Evolutionary conservation across 2,888 invertebrate genomes (phyloP), one percentile per base, ranked within the genome.

Genomic region (Linnaemya tessellans): DNA sequence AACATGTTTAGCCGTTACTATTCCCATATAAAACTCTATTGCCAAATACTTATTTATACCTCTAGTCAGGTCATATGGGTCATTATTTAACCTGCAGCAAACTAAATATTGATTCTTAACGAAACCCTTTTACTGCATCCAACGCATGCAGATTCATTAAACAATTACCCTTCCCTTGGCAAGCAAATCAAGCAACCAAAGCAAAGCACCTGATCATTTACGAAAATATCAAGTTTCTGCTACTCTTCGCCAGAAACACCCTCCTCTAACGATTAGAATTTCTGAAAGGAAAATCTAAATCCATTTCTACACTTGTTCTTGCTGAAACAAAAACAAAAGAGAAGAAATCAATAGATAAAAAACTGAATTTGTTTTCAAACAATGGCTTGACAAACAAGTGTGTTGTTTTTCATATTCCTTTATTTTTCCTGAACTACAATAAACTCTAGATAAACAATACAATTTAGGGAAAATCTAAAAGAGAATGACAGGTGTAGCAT

Each of bases 401-500:
- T 54, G 38, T 78, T 30, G 70, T 62, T 67, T 65, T 75, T 68
- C 20, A 62, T 38, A 5, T 64, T 60, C 51, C 67, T 70, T 18
- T 18, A 38, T 38, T 67, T 35, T 71, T 20, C 46, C 25, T 74
- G 35, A 51, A 54, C 65, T 60, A 65, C 51, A 80, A 58, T 30
- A 64, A 49, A 75, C 51, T 38, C 43, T 51, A 30, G 71, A 71
- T 41, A 60, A 35, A 73, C 43, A 67, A 46, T 22, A 73, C 56
- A 30, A 84, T 67, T 62, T 41, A 75, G 65, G 38, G 84, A 79
- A 81, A 79, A 85, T 79, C 75, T 75, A 71, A 74, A 71, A 80
- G 54, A 62, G 70, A 80, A 67, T 84, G 87, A 88, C 87, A 88
- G 88, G 88, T 88, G 88, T 84, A 88, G 84, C 88, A 84, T 88